Percentiles rank a stretch among this genome's conserved stretches.
Evolutionary conservation across 2,797 vertebrate species (phyloP).

Genomic region (Pempheris klunzingeri): DNA sequence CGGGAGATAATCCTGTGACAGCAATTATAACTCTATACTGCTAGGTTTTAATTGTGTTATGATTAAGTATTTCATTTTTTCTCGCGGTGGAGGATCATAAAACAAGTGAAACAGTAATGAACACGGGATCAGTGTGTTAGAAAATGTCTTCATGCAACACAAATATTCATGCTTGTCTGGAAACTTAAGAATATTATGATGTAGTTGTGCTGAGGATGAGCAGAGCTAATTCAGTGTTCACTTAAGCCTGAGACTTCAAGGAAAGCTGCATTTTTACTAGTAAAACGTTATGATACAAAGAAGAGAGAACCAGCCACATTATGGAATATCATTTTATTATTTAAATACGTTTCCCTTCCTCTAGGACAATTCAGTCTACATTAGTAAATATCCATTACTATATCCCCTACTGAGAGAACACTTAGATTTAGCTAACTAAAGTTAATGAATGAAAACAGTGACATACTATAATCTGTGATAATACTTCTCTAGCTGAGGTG

Average conservation of each 20-base stretch:
- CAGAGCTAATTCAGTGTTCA: conserved; percentile 35
- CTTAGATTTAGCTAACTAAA: conserved; percentile 29
- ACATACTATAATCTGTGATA: conserved; percentile 25
- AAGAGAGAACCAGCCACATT: conserved; percentile 55
- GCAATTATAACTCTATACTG: neutral
- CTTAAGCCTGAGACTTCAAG: conserved; percentile 39
- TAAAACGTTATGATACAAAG: conserved; percentile 37
- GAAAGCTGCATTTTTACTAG: conserved; percentile 26
- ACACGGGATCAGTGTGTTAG: neutral
- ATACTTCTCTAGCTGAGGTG: conserved; percentile 10
- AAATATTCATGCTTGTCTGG: conserved; percentile 31
- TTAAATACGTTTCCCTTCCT: conserved; percentile 55
- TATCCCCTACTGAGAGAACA: conserved; percentile 23
- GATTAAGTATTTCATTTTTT: neutral
- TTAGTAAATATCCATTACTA: conserved; percentile 55
- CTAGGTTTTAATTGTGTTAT: neutral
- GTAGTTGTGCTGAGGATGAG: conserved; percentile 7
- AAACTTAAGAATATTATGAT: conserved; percentile 15
- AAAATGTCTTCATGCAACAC: conserved; percentile 8
- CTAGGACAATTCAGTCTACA: conserved; percentile 42
- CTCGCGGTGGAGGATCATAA: neutral
- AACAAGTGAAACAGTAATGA: conserved; percentile 10
- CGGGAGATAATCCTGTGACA: conserved; percentile 5
- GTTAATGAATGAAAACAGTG: conserved; percentile 33
- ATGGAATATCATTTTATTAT: conserved; percentile 59